A percentile compares a stretch with the other conserved stretches of the same genome.
phyloP scores from a whole-genome alignment of 2,797 vertebrate species.

The Crocodylus rhombifer region DNA sequence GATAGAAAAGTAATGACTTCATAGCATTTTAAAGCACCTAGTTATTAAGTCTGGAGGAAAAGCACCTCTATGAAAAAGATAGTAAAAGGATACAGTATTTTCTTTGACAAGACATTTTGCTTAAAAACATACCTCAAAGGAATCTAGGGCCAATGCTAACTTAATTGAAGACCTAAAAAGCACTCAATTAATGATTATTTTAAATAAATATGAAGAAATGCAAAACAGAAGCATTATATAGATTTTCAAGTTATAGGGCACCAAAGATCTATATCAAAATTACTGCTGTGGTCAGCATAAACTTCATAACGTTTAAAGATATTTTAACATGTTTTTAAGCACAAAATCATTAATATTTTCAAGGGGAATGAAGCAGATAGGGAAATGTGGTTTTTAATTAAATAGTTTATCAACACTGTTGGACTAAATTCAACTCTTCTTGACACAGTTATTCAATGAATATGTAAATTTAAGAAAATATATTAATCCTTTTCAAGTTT shows the following conservation, averaged over 20 bases:
- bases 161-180: conserved; percentile 1
- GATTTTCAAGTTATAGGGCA: conserved; percentile 24
- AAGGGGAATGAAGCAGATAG: background rate
- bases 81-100: conserved; percentile 3
- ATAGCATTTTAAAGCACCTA: conserved; percentile 24
- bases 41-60: conserved; percentile 9
- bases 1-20: conserved; percentile 1
- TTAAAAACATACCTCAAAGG: conserved; percentile 1
- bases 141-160: background rate
- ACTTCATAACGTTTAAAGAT: background rate
- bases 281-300: background rate
- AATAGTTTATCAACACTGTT: conserved; percentile 7
- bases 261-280: background rate
- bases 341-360: conserved; percentile 11
- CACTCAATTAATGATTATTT: background rate
- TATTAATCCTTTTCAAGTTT: background rate
- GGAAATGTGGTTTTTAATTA: background rate
- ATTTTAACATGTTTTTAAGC: conserved; percentile 29
- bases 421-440: conserved; percentile 49
- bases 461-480: conserved; percentile 41
- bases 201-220: conserved; percentile 1
- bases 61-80: conserved; percentile 10
- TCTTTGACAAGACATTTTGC: background rate
- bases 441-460: conserved; percentile 34
- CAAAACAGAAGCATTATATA: background rate